Evolutionary conservation across 2,888 invertebrate species (phyloP).

Genomic region (Heterodera filipjevi): DNA sequence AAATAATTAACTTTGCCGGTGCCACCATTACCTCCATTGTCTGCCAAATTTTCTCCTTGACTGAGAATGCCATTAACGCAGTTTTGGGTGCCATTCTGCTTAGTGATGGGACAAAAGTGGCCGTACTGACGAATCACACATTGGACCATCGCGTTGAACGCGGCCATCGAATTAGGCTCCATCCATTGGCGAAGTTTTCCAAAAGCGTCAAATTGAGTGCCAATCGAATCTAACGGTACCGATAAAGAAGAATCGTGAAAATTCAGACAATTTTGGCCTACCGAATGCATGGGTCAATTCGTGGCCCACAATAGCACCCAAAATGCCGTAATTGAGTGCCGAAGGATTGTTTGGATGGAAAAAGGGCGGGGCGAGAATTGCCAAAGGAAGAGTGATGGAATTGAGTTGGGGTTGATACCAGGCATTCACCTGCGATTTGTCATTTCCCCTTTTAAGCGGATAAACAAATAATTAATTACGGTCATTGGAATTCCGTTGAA

Average conservation of each 20-base stretch:
- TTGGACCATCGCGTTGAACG: constrained; percentile 34
- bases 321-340: constrained; percentile 47
- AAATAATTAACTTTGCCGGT: background rate
- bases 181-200: constrained; percentile 35
- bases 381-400: constrained; percentile 62
- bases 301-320: constrained; percentile 44
- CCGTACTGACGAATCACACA: constrained; percentile 46
- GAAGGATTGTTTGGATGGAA: constrained; percentile 55
- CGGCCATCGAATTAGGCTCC: constrained; percentile 18
- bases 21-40: constrained; percentile 67
- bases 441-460: background rate
- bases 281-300: constrained; percentile 43
- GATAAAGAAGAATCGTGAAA: constrained; percentile 72
- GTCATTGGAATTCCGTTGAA: constrained; percentile 58
- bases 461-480: constrained; percentile 67
- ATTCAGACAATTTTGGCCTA: background rate
- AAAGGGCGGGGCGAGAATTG: constrained; percentile 56
- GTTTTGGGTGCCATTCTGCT: constrained; percentile 39
- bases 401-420: constrained; percentile 81
- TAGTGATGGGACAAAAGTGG: constrained; percentile 48
- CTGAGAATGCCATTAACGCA: constrained; percentile 62
- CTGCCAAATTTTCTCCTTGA: constrained; percentile 71
- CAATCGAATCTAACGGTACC: constrained; percentile 67
- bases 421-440: constrained; percentile 72
- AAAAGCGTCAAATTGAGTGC: constrained; percentile 34